A percentile compares a stretch with the other conserved stretches of the same genome.
These are phyloP conservation scores for Narcine bancroftii DNA, from an alignment of 2,113 vertebrate species.

Conservation along the genomic window DNA sequence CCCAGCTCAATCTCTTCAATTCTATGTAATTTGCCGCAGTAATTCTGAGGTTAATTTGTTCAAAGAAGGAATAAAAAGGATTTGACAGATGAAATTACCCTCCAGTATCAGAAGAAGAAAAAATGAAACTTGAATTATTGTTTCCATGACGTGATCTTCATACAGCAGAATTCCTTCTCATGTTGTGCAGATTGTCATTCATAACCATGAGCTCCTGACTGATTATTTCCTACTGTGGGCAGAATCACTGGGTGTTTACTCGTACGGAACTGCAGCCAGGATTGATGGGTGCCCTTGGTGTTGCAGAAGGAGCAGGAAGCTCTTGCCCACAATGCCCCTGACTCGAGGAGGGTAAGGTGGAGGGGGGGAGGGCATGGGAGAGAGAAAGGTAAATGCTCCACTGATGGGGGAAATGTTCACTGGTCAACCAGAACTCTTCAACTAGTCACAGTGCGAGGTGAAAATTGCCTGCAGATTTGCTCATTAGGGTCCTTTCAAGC, in stretches of 20 bases:
- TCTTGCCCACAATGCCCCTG: not conserved
- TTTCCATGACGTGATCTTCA: not conserved
- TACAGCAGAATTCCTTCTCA: not conserved
- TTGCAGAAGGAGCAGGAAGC: not conserved
- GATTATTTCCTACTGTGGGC: not conserved
- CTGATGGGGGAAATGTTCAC: too few species aligned
- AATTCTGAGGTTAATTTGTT: not conserved
- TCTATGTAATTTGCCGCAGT: not conserved
- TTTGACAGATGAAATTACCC: not conserved
- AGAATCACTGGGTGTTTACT: not conserved
- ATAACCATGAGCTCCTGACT: not conserved
- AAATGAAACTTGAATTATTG: not conserved
- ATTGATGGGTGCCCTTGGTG: not conserved
- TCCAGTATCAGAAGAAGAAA: not conserved
- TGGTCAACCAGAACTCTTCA: too few species aligned
- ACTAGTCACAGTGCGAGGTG: too few species aligned
- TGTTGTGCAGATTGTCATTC: not conserved
- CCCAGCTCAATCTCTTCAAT: too few species aligned
- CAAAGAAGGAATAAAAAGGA: not conserved
- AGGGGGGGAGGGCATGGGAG: too few species aligned
- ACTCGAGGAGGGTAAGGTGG: not conserved
- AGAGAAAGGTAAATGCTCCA: too few species aligned
- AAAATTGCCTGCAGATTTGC: too few species aligned
- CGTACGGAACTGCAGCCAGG: not conserved
- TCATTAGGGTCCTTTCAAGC: too few species aligned